A percentile compares a stretch with the other conserved stretches of the same genome.
phyloP scores from a whole-genome alignment of 1,140 invertebrate species.

The Hypothenemus hampei region DNA sequence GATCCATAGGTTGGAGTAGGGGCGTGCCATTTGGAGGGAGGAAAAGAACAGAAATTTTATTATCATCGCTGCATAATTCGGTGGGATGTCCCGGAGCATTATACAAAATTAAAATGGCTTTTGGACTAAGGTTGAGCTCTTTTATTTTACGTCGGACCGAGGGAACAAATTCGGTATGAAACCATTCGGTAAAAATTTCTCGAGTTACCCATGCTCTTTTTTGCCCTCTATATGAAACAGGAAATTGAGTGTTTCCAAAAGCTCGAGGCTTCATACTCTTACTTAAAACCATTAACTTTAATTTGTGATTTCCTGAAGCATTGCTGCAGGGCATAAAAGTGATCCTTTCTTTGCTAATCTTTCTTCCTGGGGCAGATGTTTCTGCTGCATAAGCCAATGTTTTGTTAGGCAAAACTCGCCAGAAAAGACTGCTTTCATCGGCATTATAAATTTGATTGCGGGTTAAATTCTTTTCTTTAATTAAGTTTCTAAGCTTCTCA shows the following conservation, averaged over 20 bases:
- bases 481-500: not conserved
- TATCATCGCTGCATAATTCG: slow-evolving; percentile 5
- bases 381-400: slow-evolving; percentile 9
- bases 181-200: slow-evolving; percentile 19
- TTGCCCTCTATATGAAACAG: not conserved
- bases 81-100: slow-evolving; percentile 31
- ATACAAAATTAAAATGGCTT: slow-evolving; percentile 36
- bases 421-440: slow-evolving; percentile 17
- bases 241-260: slow-evolving; percentile 5
- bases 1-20: slow-evolving; percentile 12
- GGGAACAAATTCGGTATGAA: slow-evolving; percentile 25
- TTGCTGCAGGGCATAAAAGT: slow-evolving; percentile 10
- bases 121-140: slow-evolving; percentile 23
- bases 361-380: slow-evolving; percentile 14
- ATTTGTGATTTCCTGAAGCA: slow-evolving; percentile 6
- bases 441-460: slow-evolving; percentile 40
- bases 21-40: slow-evolving; percentile 11
- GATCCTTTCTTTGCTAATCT: slow-evolving; percentile 10
- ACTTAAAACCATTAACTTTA: slow-evolving; percentile 9
- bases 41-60: slow-evolving; percentile 7
- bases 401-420: slow-evolving; percentile 21
- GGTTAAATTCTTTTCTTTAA: not conserved
- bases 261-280: slow-evolving; percentile 5
- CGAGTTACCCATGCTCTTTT: slow-evolving; percentile 6
- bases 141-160: slow-evolving; percentile 16